A percentile compares a stretch with the other conserved stretches of the same genome.
Evolutionary conservation across 2,888 invertebrate genomes (phyloP).

Genomic region (Andrena bicolor): DNA sequence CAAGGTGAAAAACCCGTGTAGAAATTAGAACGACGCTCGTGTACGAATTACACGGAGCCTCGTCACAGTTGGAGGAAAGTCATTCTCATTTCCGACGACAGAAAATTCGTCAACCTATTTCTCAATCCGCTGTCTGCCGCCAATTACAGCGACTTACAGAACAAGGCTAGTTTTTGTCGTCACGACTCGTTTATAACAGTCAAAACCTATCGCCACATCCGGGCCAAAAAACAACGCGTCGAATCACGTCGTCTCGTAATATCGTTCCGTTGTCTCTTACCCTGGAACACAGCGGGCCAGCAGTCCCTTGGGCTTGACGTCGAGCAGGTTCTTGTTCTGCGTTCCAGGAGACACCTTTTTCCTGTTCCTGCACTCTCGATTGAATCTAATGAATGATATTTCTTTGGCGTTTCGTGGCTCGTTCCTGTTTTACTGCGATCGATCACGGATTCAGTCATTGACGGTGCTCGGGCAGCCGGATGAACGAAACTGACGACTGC

Average conservation of each 20-base stretch:
- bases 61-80: neutral
- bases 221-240: neutral
- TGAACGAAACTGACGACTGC: neutral
- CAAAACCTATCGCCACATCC: neutral
- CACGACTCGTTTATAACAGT: neutral
- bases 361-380: neutral
- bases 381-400: neutral
- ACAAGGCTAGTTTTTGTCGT: neutral
- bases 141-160: neutral
- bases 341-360: conserved; percentile 5
- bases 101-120: conserved; percentile 11
- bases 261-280: neutral
- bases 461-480: neutral
- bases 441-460: neutral
- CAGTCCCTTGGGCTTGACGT: neutral
- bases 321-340: neutral
- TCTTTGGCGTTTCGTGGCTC: neutral
- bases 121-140: neutral
- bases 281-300: neutral
- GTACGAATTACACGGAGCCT: neutral
- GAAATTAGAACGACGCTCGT: neutral
- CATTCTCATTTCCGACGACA: conserved; percentile 8
- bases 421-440: neutral
- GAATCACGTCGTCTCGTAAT: neutral
- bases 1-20: neutral